These are phyloP conservation scores for Ceramica pisi DNA, from an alignment of 2,888 invertebrate species.

Conservation along the genomic window DNA sequence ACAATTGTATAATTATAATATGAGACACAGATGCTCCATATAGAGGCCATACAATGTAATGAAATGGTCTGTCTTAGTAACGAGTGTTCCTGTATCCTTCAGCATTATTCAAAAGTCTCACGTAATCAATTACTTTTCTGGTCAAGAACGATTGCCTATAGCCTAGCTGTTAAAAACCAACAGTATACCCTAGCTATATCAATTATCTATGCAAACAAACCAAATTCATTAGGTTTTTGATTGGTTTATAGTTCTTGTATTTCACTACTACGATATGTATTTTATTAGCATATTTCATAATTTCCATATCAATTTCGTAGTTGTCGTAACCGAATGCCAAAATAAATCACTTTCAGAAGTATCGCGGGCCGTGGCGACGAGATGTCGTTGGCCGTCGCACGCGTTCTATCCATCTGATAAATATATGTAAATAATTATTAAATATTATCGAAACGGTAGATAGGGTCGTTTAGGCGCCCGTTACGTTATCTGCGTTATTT, in stretches of 20 bases:
- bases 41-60: too few species aligned
- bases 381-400: slow-evolving; percentile 79
- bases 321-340: slow-evolving; percentile 72
- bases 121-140: background rate
- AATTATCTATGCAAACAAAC: slow-evolving; percentile 59
- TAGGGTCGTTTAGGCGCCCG: slow-evolving; percentile 88
- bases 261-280: slow-evolving; percentile 50
- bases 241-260: slow-evolving; percentile 59
- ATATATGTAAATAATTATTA: slow-evolving; percentile 89
- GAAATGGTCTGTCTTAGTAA: too few species aligned
- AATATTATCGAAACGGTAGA: slow-evolving; percentile 87
- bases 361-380: slow-evolving; percentile 72
- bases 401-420: slow-evolving; percentile 87
- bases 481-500: slow-evolving; percentile 88
- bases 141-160: background rate
- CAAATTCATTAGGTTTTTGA: slow-evolving; percentile 58
- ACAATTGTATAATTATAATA: too few species aligned
- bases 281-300: slow-evolving; percentile 68
- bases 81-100: too few species aligned
- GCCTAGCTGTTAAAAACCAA: slow-evolving; percentile 19
- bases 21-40: too few species aligned
- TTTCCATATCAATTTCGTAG: slow-evolving; percentile 66
- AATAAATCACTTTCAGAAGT: slow-evolving; percentile 78
- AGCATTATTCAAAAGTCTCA: too few species aligned
- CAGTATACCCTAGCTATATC: slow-evolving; percentile 12